Conservation (phyloP, 2,888 invertebrate genomes). For the Julus scandinavius region DNA sequence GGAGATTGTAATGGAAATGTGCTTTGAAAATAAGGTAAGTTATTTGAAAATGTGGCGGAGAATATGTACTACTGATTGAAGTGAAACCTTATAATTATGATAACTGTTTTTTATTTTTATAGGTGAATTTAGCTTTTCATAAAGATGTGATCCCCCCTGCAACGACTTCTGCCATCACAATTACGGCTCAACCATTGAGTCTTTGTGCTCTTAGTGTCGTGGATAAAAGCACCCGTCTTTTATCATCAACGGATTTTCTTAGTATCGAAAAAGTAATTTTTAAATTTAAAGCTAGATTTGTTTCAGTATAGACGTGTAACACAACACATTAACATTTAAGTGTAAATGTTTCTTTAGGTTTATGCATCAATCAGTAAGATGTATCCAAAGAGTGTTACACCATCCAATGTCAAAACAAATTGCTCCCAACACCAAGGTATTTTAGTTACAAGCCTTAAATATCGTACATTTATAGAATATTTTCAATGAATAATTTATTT, state of each 20-base stretch:
- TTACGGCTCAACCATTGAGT: slow-evolving; percentile 37
- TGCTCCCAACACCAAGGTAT: neutral
- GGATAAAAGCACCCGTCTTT: slow-evolving; percentile 23
- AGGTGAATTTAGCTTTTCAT: neutral
- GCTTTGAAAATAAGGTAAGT: slow-evolving; percentile 46
- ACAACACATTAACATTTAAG: neutral
- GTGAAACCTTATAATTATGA: neutral
- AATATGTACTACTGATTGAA: neutral
- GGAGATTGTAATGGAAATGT: neutral
- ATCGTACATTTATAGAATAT: too few species aligned
- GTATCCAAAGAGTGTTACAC: neutral
- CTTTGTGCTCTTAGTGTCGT: slow-evolving; percentile 47
- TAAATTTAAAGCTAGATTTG: neutral
- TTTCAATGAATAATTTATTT: too few species aligned
- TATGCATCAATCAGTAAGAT: neutral
- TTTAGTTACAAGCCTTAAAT: neutral
- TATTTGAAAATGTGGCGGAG: too few species aligned
- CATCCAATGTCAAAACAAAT: neutral
- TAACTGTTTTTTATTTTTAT: neutral
- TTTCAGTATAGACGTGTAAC: neutral
- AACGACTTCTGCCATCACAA: neutral
- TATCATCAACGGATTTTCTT: neutral
- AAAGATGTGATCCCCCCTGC: neutral
- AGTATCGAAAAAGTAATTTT: neutral
- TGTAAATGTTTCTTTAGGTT: neutral